Percentiles rank a stretch among this genome's conserved stretches.
These are phyloP conservation scores for Tanytarsus gracilentus DNA, from an alignment of 2,888 invertebrate species.

Conservation along the genomic window DNA sequence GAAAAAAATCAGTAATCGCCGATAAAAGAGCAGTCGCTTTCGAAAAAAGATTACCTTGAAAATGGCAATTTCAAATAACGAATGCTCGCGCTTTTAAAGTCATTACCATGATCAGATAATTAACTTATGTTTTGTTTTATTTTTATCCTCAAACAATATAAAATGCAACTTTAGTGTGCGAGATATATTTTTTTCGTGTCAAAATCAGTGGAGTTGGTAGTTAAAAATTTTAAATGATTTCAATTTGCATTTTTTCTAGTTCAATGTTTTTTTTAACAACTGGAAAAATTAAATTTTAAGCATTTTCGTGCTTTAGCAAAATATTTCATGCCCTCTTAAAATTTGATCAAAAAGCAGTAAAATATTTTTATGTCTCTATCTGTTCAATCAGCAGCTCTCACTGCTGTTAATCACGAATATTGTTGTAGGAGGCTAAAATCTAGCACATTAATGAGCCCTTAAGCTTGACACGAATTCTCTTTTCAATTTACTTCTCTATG, in stretches of 20 bases:
- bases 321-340: too few species aligned
- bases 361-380: too few species aligned
- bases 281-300: too few species aligned
- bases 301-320: too few species aligned
- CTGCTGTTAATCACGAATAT: slow-evolving; percentile 2
- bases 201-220: too few species aligned
- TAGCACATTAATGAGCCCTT: slow-evolving; percentile 12
- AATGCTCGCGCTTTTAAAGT: slow-evolving; percentile 13
- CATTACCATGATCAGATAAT: slow-evolving; percentile 22
- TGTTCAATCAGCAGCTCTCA: too few species aligned
- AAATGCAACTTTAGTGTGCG: neutral
- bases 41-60: neutral
- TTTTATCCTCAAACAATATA: too few species aligned
- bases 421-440: neutral
- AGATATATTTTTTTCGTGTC: neutral
- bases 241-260: too few species aligned
- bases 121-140: too few species aligned
- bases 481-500: neutral
- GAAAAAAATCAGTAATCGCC: neutral
- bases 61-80: neutral
- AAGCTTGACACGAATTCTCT: slow-evolving; percentile 7
- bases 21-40: neutral
- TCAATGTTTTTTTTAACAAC: too few species aligned
- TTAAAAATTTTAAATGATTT: too few species aligned
- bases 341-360: too few species aligned